phyloP scores from a whole-genome alignment of 2,888 invertebrate genomes.

The Liposcelis brunnea region DNA sequence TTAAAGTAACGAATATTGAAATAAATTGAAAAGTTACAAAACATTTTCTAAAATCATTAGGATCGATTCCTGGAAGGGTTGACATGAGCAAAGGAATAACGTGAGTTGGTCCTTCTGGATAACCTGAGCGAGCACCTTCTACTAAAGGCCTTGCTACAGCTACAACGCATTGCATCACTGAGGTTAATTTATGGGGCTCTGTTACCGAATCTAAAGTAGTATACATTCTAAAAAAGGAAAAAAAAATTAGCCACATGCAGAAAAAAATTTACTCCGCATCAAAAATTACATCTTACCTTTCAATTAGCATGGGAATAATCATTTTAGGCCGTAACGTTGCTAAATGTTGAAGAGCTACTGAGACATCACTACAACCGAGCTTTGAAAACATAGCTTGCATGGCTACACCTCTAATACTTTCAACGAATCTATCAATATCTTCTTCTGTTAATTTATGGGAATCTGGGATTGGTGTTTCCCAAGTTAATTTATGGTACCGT shows the following conservation, averaged over 20 bases:
- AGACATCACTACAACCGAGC: conserved; percentile 42
- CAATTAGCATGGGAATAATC: conserved; percentile 66
- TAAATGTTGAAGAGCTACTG: conserved; percentile 52
- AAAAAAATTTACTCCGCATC: neutral
- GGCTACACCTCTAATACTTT: conserved; percentile 51
- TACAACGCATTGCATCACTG: conserved; percentile 50
- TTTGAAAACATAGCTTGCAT: conserved; percentile 67
- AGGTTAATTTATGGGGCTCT: conserved; percentile 69
- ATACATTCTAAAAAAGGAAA: conserved; percentile 34
- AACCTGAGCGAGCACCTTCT: conserved; percentile 28
- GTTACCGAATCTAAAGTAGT: conserved; percentile 68
- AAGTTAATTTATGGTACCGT: conserved; percentile 40
- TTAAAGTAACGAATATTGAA: conserved; percentile 53
- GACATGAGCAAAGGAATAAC: conserved; percentile 65
- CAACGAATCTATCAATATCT: conserved; percentile 67
- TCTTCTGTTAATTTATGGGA: conserved; percentile 54
- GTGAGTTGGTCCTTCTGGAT: conserved; percentile 61
- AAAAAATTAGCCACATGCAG: neutral
- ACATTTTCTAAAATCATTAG: conserved; percentile 67
- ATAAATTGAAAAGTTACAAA: conserved; percentile 63
- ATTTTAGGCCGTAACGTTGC: conserved; percentile 63
- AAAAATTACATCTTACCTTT: conserved; percentile 33
- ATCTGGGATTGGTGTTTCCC: conserved; percentile 52
- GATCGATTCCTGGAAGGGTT: conserved; percentile 74
- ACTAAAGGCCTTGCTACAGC: conserved; percentile 50